Evolutionary conservation across 2,888 invertebrate species (phyloP), one percentile per base, ranked within the genome.

Genomic region (Acleris sparsana): DNA sequence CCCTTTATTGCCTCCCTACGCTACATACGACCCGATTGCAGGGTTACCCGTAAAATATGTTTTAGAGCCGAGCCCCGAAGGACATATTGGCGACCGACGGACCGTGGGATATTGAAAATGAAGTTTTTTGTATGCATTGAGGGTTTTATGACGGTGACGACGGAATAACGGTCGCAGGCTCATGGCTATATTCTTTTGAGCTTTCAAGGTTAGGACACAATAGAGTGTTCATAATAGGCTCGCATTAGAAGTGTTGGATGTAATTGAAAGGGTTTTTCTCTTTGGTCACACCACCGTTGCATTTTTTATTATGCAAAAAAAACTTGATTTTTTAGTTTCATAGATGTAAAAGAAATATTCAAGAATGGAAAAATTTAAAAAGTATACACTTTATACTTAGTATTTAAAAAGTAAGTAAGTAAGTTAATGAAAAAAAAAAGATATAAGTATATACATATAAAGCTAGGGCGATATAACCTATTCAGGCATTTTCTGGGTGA

Each of bases 81-180:
- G 75, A 83, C 83, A 84, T 84, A 84, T 85, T 84, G 80, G 75
- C 74, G 74, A 29, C 25, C 66, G 73, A 70, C 75, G 75, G 73
- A 71, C 76, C 73, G 74, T 69, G 74, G 68, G 76, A 80, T 85
- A 86, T 85, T 86, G 84, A 85, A 85, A 87, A 85, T 85, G 80
- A 86, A 84, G 84, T 80, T 85, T 84, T 85, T 84, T 82, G 84
- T 85, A 86, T 85, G 81, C 84, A 82, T 84, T 82, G 81, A 78
- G 77, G 78, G 83, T 78, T 84, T 84, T 83, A 84, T 73, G 75
- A 64, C 73, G 71, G 73, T 73, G 69, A 76, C 72, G 72, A 72
- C 73, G 73, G 71, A 77, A 73, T 72, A 70, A 74, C 69, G 70
- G 62, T 68, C 63, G 55, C 53, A 62, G 17, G 33, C 73, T 72